phyloP scores from a whole-genome alignment of 2,888 invertebrate species.

The Trichopria drosophilae region DNA sequence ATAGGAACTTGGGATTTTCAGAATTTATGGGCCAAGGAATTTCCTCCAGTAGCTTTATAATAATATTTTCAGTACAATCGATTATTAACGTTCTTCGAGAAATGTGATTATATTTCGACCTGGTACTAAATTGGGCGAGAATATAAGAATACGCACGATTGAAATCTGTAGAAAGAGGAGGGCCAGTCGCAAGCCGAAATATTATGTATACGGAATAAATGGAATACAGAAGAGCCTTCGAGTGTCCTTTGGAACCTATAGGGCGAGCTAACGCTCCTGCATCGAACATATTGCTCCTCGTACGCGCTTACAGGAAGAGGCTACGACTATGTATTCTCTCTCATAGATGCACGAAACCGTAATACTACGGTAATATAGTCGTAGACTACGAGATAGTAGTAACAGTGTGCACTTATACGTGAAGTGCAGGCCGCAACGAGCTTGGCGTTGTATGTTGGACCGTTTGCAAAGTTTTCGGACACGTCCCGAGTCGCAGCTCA shows the following conservation, averaged over 20 bases:
- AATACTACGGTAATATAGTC: too few relatives aligned
- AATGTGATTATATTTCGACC: too few relatives aligned
- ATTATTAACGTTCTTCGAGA: too few relatives aligned
- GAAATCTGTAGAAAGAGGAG: constrained; percentile 38
- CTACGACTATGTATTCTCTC: too few relatives aligned
- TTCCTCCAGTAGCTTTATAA: too few relatives aligned
- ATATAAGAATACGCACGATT: constrained; percentile 47
- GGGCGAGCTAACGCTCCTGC: constrained; percentile 47
- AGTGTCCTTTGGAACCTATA: constrained; percentile 53
- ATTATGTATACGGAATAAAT: constrained; percentile 55
- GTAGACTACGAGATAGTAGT: not conserved
- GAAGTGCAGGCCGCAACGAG: too few relatives aligned
- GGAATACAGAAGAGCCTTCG: constrained; percentile 43
- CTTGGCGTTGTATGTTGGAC: not conserved
- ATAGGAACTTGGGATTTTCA: too few relatives aligned
- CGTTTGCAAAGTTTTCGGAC: constrained; percentile 33
- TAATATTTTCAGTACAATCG: too few relatives aligned
- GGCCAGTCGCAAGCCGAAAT: constrained; percentile 45
- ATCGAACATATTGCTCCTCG: constrained; percentile 43
- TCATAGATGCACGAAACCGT: too few relatives aligned
- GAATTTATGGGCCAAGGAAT: too few relatives aligned
- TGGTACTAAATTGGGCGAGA: constrained; percentile 49
- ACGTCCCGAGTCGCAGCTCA: constrained; percentile 11
- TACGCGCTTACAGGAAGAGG: too few relatives aligned
- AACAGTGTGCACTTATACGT: not conserved